phyloP scores from a whole-genome alignment of 2,113 vertebrate species.

The Triplophysa rosa region DNA sequence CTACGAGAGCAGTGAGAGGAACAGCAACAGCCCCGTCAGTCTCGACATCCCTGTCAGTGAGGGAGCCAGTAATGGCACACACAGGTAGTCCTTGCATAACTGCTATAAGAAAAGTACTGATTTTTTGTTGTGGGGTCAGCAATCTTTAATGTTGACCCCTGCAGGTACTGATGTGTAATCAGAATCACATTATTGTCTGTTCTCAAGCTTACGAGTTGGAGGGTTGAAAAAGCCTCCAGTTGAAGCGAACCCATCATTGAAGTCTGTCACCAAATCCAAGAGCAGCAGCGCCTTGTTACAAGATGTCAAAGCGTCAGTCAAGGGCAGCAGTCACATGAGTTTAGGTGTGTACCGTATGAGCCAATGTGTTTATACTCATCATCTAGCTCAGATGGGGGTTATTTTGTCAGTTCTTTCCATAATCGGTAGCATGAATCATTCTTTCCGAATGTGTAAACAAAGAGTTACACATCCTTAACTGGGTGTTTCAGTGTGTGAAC shows the following conservation, averaged over 20 bases:
- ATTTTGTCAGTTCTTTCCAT: constrained; percentile 14
- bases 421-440: background rate
- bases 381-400: background rate
- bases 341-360: constrained; percentile 43
- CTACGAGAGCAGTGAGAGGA: constrained; percentile 95
- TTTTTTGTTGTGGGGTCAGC: no score
- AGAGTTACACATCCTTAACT: background rate
- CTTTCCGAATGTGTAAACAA: constrained; percentile 9
- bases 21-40: constrained; percentile 93
- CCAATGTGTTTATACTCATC: background rate
- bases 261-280: constrained; percentile 82
- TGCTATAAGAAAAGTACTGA: no score
- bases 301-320: constrained; percentile 61
- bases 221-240: constrained; percentile 69
- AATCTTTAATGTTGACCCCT: no score
- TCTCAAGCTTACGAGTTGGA: constrained; percentile 72
- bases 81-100: constrained; percentile 31
- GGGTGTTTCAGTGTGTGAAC: background rate
- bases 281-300: constrained; percentile 86
- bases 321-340: constrained; percentile 66
- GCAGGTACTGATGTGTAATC: no score
- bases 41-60: constrained; percentile 83
- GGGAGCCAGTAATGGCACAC: constrained; percentile 55
- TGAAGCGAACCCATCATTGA: constrained; percentile 83
- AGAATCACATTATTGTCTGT: background rate